Percentiles rank a stretch among this genome's conserved stretches.
phyloP scores from a whole-genome alignment of 2,888 invertebrate genomes.

The Nezara viridula region DNA sequence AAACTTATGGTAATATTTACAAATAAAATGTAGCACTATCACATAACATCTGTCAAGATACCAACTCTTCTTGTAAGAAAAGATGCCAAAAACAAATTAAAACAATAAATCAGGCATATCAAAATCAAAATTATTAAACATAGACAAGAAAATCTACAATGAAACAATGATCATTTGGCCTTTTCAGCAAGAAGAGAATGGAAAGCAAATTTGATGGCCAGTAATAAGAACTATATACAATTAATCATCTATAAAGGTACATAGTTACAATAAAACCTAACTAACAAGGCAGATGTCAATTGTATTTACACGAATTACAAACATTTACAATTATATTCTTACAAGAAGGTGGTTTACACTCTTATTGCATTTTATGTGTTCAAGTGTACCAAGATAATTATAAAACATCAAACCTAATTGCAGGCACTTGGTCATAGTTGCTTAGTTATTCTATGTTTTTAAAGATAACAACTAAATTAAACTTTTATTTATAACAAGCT shows the following conservation, averaged over 20 bases:
- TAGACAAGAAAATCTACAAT: background rate
- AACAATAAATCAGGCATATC: background rate
- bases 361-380: background rate
- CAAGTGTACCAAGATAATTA: background rate
- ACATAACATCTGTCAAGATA: background rate
- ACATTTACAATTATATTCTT: constrained; percentile 10
- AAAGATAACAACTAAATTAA: constrained; percentile 9
- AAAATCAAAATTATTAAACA: background rate
- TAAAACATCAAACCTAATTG: background rate
- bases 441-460: background rate
- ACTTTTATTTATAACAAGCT: constrained; percentile 2
- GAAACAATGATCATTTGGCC: background rate
- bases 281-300: background rate
- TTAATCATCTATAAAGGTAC: background rate
- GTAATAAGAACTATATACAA: background rate
- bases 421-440: background rate
- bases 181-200: constrained; percentile 33
- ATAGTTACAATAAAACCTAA: background rate
- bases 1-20: background rate
- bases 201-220: background rate
- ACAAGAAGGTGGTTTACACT: background rate
- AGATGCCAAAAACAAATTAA: background rate
- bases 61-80: background rate
- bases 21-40: background rate
- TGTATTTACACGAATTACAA: constrained; percentile 17